These are phyloP conservation scores for Moxostoma hubbsi DNA, from an alignment of 2,797 vertebrate genomes.

Conservation along the genomic window DNA sequence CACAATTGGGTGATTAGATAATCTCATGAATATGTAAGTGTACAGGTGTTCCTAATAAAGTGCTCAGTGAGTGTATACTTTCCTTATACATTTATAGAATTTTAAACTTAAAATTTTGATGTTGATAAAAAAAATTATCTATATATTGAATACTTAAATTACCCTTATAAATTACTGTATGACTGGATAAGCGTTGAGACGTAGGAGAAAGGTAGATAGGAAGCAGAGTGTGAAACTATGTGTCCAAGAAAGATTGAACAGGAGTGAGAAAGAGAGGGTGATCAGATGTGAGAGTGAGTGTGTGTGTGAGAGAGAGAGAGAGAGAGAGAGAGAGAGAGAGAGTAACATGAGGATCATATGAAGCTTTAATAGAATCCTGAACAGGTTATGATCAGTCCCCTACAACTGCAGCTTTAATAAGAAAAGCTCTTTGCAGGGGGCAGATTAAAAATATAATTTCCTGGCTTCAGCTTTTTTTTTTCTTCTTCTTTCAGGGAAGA, in stretches of 20 bases:
- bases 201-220: neutral
- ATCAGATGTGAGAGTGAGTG: too few species aligned
- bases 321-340: too few species aligned
- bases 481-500: constrained; percentile 57
- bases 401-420: constrained; percentile 71
- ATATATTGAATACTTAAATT: too few species aligned
- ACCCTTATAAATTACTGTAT: too few species aligned
- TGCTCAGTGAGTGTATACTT: too few species aligned
- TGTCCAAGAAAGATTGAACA: neutral
- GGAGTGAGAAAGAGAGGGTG: neutral
- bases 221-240: neutral
- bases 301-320: too few species aligned
- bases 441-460: constrained; percentile 81
- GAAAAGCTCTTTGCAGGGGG: constrained; percentile 65
- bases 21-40: too few species aligned
- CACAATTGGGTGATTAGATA: too few species aligned
- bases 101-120: too few species aligned
- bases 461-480: constrained; percentile 63
- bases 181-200: neutral
- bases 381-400: constrained; percentile 67
- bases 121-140: too few species aligned
- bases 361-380: constrained; percentile 70
- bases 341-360: constrained; percentile 2
- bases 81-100: too few species aligned
- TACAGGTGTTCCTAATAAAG: too few species aligned